These are phyloP conservation scores for Leucoraja ocellata DNA, from an alignment of 2,797 vertebrate species.

Conservation along the genomic window DNA sequence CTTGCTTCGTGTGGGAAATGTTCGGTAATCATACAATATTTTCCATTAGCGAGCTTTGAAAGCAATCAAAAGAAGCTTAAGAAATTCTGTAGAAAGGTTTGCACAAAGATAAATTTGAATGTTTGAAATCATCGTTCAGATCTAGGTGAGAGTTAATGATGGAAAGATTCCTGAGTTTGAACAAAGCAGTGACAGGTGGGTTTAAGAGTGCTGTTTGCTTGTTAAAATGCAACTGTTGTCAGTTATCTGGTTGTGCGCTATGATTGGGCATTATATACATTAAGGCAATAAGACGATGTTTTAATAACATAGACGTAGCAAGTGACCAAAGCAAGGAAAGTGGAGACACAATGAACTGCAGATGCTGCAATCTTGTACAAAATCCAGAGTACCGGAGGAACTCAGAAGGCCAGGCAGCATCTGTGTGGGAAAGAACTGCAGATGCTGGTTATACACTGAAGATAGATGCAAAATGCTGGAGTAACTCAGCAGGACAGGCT, in stretches of 20 bases:
- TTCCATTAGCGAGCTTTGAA: neutral
- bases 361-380: too few species aligned
- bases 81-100: neutral
- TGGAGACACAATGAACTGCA: too few species aligned
- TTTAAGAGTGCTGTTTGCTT: too few species aligned
- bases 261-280: neutral
- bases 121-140: neutral
- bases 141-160: neutral
- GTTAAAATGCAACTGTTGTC: neutral
- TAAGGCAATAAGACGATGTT: neutral
- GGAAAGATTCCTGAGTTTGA: neutral
- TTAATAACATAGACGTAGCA: neutral
- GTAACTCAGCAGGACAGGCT: too few species aligned
- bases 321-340: neutral
- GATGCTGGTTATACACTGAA: too few species aligned
- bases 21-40: neutral
- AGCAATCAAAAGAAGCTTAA: neutral
- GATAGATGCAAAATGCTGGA: too few species aligned
- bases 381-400: too few species aligned
- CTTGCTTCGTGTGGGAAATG: neutral
- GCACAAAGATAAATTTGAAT: neutral
- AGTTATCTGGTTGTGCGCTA: neutral
- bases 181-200: too few species aligned
- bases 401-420: too few species aligned
- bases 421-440: too few species aligned